Conservation (phyloP, 2,888 invertebrate species). For the Acanthacorydalis orientalis region DNA sequence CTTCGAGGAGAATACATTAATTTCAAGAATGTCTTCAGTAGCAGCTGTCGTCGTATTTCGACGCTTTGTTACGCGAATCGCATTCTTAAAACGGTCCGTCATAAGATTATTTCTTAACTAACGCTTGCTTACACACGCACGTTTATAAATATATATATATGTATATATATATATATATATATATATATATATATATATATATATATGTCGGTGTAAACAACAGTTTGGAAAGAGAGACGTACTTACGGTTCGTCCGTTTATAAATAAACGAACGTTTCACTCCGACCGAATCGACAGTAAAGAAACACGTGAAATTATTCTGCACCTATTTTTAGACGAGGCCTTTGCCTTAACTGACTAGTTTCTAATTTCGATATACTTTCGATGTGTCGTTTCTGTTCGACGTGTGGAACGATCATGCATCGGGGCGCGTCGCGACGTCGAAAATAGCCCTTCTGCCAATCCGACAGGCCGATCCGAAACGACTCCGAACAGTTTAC, state of each 20-base stretch:
- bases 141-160: neutral
- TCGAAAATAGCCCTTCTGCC: no score
- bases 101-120: neutral
- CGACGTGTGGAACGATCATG: no score
- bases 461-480: no score
- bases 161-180: neutral
- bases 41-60: no score
- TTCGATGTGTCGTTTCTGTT: no score
- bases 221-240: neutral
- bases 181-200: neutral
- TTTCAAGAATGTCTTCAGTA: no score
- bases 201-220: neutral
- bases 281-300: neutral
- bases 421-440: no score
- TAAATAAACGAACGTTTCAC: neutral
- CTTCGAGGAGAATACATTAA: no score
- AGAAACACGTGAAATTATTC: neutral
- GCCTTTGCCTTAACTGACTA: neutral
- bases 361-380: neutral
- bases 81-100: no score
- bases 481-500: no score
- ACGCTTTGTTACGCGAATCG: no score
- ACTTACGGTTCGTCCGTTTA: no score
- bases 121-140: neutral
- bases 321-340: neutral